A percentile compares a stretch with the other conserved stretches of the same genome.
These are phyloP conservation scores for Opisthocomus hoazin DNA, from an alignment of 2,113 vertebrate species.

Conservation along the genomic window DNA sequence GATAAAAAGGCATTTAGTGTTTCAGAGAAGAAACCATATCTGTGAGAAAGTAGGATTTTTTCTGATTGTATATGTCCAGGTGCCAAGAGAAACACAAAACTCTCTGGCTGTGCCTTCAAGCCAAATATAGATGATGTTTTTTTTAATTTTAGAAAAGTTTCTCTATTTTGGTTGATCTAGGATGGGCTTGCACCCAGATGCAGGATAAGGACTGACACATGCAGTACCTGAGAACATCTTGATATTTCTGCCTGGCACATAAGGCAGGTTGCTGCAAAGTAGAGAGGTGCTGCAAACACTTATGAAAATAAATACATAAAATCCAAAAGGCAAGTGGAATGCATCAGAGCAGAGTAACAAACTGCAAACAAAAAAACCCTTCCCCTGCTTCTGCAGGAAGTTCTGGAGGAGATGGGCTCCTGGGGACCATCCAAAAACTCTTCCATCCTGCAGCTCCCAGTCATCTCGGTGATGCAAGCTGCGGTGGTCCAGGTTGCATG, in stretches of 20 bases:
- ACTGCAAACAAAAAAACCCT: background rate
- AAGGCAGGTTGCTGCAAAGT: background rate
- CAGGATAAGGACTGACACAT: background rate
- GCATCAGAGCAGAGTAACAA: background rate
- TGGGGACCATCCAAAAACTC: background rate
- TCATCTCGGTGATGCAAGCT: rapidly evolving
- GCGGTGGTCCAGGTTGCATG: background rate
- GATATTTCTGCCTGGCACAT: background rate
- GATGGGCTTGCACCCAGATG: background rate
- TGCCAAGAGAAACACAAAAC: background rate
- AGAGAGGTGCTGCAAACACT: background rate
- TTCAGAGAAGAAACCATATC: background rate
- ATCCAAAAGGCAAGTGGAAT: background rate
- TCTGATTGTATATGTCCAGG: background rate
- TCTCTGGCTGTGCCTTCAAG: background rate
- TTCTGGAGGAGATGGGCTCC: background rate
- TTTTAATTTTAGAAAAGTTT: background rate
- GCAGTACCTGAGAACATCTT: rapidly evolving
- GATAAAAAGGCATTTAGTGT: background rate
- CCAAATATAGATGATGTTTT: background rate
- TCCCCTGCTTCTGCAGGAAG: background rate
- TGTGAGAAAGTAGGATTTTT: background rate
- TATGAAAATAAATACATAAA: background rate
- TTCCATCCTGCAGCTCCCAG: background rate
- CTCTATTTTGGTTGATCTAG: background rate